These are phyloP conservation scores for Anodontia alba DNA, from an alignment of 2,888 invertebrate species.

Conservation along the genomic window DNA sequence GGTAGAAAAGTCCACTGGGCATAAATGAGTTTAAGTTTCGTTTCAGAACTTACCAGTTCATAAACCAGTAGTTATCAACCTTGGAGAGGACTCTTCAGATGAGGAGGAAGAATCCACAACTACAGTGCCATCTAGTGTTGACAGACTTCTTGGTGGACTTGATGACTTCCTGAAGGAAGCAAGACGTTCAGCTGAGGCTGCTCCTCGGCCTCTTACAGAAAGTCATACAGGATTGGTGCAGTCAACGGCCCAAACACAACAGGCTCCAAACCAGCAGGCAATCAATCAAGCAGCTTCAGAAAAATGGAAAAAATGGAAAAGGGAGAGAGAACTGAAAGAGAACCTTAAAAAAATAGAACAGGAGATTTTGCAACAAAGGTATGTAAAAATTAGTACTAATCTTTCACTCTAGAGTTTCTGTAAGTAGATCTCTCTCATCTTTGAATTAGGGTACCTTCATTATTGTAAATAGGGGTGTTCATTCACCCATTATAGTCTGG, in stretches of 20 bases:
- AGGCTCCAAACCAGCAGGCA: neutral
- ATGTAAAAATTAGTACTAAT: no score
- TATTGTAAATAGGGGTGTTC: no score
- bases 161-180: slow-evolving; percentile 76
- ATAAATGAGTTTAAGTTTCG: neutral
- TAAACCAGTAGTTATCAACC: slow-evolving; percentile 76
- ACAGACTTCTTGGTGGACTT: slow-evolving; percentile 66
- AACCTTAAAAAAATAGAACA: neutral
- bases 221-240: neutral
- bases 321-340: slow-evolving; percentile 2
- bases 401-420: no score
- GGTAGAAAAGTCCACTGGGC: no score
- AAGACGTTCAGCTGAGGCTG: slow-evolving; percentile 64
- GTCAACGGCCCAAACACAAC: neutral
- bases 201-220: slow-evolving; percentile 1
- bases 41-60: slow-evolving; percentile 72
- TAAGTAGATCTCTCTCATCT: no score
- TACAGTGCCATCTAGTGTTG: slow-evolving; percentile 31
- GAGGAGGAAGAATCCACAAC: slow-evolving; percentile 66
- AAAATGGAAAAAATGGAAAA: slow-evolving; percentile 13
- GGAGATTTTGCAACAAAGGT: neutral
- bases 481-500: no score
- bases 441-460: no score
- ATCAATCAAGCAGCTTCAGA: neutral
- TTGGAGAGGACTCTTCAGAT: slow-evolving; percentile 72